Conservation (phyloP, 2,888 invertebrate species). For the Eustalomyia histrio region DNA sequence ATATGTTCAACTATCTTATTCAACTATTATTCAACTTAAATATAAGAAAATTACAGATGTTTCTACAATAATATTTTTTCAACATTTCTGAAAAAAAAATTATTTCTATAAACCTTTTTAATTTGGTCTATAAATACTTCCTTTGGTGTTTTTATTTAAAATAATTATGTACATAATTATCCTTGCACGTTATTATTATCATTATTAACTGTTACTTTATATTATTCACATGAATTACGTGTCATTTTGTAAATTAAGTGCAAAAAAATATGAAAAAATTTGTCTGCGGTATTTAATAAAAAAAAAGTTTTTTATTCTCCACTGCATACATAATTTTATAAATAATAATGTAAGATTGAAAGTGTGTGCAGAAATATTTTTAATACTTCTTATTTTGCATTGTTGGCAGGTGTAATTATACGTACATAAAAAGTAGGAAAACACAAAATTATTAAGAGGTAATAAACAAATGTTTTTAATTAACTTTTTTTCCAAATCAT, state of each 20-base stretch:
- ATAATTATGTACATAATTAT: neutral
- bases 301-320: constrained; percentile 1
- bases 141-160: neutral
- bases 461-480: constrained; percentile 40
- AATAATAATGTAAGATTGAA: neutral
- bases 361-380: constrained; percentile 19
- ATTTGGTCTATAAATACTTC: neutral
- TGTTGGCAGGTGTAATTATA: constrained; percentile 44
- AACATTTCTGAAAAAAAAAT: neutral
- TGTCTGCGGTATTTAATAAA: constrained; percentile 41
- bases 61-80: no score
- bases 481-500: constrained; percentile 8
- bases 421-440: constrained; percentile 17
- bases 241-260: constrained; percentile 35
- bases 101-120: neutral
- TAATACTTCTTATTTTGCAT: neutral
- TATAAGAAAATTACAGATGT: no score
- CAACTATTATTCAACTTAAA: no score
- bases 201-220: neutral
- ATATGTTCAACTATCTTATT: no score
- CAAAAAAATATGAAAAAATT: constrained; percentile 8
- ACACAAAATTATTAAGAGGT: constrained; percentile 29
- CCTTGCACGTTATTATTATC: neutral
- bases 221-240: constrained; percentile 2
- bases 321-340: neutral